Conservation (phyloP, 2,888 invertebrate species). For the Ectemnius cavifrons region DNA sequence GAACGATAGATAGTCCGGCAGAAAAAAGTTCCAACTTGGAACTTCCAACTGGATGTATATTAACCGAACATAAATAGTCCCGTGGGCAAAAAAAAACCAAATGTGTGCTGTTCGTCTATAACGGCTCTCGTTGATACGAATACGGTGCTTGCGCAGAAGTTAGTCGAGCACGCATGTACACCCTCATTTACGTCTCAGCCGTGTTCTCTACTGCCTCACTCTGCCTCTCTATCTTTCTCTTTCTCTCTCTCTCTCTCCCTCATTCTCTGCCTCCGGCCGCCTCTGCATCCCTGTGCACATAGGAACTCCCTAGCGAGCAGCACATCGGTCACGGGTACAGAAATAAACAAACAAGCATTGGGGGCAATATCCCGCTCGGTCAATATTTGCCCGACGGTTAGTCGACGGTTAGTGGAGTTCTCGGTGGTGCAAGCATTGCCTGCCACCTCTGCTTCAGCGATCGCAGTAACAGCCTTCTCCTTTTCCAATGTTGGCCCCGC, state of each 20-base stretch:
- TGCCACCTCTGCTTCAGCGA: constrained; percentile 41
- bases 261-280: constrained; percentile 14
- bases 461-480: constrained; percentile 28
- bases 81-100: constrained; percentile 16
- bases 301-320: constrained; percentile 57
- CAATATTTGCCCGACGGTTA: constrained; percentile 77
- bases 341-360: constrained; percentile 77
- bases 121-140: background rate
- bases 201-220: background rate
- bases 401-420: constrained; percentile 68
- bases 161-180: background rate
- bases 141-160: background rate
- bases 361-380: constrained; percentile 78
- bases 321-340: constrained; percentile 75
- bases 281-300: constrained; percentile 36
- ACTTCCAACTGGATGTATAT: constrained; percentile 30
- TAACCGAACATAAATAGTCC: constrained; percentile 39
- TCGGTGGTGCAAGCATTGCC: constrained; percentile 40
- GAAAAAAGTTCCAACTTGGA: constrained; percentile 13
- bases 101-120: constrained; percentile 9
- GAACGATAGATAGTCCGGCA: constrained; percentile 10
- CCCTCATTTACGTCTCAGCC: background rate
- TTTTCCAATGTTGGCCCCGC: constrained; percentile 16
- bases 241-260: constrained; percentile 25
- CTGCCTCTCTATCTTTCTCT: constrained; percentile 11